Percentiles rank a stretch among this genome's conserved stretches.
These are phyloP conservation scores for Sparidentex hasta DNA, from an alignment of 2,797 vertebrate species.

Conservation along the genomic window DNA sequence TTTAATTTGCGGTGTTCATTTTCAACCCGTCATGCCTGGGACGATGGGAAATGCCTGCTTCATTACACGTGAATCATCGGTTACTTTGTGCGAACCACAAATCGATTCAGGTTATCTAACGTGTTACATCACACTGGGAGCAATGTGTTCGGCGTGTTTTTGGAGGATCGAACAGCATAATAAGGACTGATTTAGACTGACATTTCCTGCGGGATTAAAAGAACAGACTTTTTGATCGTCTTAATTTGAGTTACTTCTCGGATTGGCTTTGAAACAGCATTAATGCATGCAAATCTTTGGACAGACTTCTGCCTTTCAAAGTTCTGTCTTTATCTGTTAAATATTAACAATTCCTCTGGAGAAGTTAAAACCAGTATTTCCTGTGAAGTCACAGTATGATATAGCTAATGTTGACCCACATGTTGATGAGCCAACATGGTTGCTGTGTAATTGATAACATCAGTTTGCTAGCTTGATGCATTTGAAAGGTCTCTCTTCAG, in stretches of 20 bases:
- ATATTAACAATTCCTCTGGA: not conserved
- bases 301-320: not conserved
- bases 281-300: not conserved
- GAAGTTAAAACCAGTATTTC: not conserved
- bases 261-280: slow-evolving; percentile 1
- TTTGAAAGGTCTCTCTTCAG: slow-evolving; percentile 4
- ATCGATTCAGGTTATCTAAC: slow-evolving; percentile 60
- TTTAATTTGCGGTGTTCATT: slow-evolving; percentile 58
- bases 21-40: slow-evolving; percentile 28
- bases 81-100: slow-evolving; percentile 30
- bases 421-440: slow-evolving; percentile 4
- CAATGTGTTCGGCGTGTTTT: slow-evolving; percentile 20
- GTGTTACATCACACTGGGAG: slow-evolving; percentile 46
- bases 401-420: not conserved
- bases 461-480: not conserved
- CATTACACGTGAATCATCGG: slow-evolving; percentile 54
- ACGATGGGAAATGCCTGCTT: slow-evolving; percentile 46
- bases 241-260: not conserved
- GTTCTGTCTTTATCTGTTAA: not conserved
- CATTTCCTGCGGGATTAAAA: slow-evolving; percentile 15
- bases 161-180: slow-evolving; percentile 23
- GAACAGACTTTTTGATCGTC: not conserved
- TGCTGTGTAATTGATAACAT: slow-evolving; percentile 3
- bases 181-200: slow-evolving; percentile 27
- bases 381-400: not conserved